Evolutionary conservation across 2,888 invertebrate species (phyloP).

Genomic region (Notodonta dromedarius): DNA sequence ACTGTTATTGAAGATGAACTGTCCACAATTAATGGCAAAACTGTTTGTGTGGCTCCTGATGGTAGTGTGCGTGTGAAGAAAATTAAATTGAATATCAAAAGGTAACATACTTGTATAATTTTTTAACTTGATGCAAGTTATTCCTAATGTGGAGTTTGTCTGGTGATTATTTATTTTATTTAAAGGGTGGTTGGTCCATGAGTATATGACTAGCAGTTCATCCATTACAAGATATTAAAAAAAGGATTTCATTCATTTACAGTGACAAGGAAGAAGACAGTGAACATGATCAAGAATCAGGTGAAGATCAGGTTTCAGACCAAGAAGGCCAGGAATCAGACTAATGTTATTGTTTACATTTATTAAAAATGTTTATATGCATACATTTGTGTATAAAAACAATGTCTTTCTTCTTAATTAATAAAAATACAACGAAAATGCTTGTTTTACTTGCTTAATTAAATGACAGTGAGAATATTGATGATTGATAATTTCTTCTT

Average conservation of each 20-base stretch:
- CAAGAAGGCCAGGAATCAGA: constrained; percentile 24
- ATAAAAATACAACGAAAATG: constrained; percentile 13
- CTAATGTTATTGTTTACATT: constrained; percentile 12
- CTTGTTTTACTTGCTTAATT: constrained; percentile 27
- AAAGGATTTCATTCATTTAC: constrained; percentile 21
- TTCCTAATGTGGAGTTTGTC: too few species aligned
- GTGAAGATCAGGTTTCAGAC: constrained; percentile 16
- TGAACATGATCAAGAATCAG: constrained; percentile 26
- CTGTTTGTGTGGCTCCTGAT: constrained; percentile 84
- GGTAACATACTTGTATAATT: constrained; percentile 11
- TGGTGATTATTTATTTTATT: too few species aligned
- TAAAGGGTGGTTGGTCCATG: too few species aligned
- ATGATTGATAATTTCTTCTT: neutral
- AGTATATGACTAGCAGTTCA: too few species aligned
- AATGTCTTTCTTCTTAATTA: constrained; percentile 5
- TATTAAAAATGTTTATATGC: constrained; percentile 6
- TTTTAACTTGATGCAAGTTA: too few species aligned
- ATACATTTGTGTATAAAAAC: constrained; percentile 19
- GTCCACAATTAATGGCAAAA: constrained; percentile 79
- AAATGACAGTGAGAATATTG: constrained; percentile 9
- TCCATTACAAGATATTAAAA: neutral
- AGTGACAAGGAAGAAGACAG: constrained; percentile 33
- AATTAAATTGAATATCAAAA: constrained; percentile 31
- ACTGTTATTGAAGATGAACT: constrained; percentile 84
- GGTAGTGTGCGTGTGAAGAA: constrained; percentile 78